Evolutionary conservation across 2,113 vertebrate genomes (phyloP).

Genomic region (Setophaga petechia): DNA sequence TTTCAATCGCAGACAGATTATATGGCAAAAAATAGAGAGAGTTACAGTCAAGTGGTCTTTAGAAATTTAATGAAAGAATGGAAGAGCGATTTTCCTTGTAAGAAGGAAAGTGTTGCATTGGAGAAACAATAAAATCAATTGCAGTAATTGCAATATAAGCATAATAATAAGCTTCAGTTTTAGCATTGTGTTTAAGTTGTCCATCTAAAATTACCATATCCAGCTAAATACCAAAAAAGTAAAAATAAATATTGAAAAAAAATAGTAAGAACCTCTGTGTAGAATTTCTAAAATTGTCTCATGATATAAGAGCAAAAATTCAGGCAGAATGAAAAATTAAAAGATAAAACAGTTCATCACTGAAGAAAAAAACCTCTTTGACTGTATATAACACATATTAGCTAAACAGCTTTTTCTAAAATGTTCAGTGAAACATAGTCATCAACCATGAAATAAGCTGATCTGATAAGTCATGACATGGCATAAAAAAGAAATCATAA

Average conservation of each 20-base stretch:
- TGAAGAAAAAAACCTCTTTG: not conserved
- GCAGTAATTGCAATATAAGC: not conserved
- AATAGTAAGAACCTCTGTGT: not conserved
- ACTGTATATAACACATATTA: not conserved
- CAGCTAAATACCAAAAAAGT: not conserved
- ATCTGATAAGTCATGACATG: not conserved
- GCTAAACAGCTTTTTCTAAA: not conserved
- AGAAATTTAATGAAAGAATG: not conserved
- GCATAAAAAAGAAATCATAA: not conserved
- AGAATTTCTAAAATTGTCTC: not conserved
- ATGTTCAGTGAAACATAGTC: not conserved
- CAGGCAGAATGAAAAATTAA: not conserved
- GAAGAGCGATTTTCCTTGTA: not conserved
- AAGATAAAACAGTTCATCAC: not conserved
- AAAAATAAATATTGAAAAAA: not conserved
- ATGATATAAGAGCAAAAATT: not conserved
- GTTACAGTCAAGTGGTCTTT: not conserved
- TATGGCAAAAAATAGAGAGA: not conserved
- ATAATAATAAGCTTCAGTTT: not conserved
- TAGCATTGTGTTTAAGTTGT: not conserved
- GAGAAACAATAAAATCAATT: not conserved
- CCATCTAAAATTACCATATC: not conserved
- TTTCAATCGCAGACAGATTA: not conserved
- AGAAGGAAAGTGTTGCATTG: not conserved
- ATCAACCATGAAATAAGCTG: not conserved